These are phyloP conservation scores for Drosophila longiperda DNA, from an alignment of 2,888 invertebrate species.

Conservation along the genomic window DNA sequence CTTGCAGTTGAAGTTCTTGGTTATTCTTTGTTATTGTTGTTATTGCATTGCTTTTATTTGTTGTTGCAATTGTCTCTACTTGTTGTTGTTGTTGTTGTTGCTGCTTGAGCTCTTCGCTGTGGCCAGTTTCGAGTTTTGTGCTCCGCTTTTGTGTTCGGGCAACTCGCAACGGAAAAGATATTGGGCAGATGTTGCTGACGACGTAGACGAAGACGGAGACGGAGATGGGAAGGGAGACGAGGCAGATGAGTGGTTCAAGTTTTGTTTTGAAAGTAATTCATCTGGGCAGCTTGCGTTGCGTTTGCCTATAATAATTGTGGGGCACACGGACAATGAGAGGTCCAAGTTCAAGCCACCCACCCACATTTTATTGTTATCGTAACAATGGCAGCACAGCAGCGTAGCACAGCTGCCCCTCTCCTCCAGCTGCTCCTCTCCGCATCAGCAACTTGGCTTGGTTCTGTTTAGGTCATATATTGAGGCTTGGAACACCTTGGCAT, in stretches of 20 bases:
- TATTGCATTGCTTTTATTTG: constrained; percentile 54
- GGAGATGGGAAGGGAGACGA: neutral
- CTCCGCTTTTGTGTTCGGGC: constrained; percentile 29
- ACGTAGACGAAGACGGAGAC: neutral
- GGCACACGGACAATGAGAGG: constrained; percentile 65
- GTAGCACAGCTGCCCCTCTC: constrained; percentile 67
- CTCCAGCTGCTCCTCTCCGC: constrained; percentile 10
- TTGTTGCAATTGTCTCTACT: constrained; percentile 20
- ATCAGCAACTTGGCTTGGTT: constrained; percentile 29
- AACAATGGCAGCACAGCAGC: constrained; percentile 69
- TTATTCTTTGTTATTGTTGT: constrained; percentile 36
- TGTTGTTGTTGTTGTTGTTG: constrained; percentile 14
- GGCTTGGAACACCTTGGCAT: constrained; percentile 9
- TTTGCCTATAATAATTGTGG: constrained; percentile 74
- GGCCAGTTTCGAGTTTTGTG: constrained; percentile 56
- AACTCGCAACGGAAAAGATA: constrained; percentile 33
- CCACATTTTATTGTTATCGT: constrained; percentile 79
- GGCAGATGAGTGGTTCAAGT: constrained; percentile 46
- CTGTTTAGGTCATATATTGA: constrained; percentile 34
- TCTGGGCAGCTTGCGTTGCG: constrained; percentile 43
- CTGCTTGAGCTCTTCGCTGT: constrained; percentile 15
- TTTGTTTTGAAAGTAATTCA: constrained; percentile 77
- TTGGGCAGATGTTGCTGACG: constrained; percentile 58
- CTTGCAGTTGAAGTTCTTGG: constrained; percentile 33
- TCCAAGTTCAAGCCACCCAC: constrained; percentile 79